Conservation (phyloP, 2,797 vertebrate genomes). For the Spheniscus humboldti region DNA sequence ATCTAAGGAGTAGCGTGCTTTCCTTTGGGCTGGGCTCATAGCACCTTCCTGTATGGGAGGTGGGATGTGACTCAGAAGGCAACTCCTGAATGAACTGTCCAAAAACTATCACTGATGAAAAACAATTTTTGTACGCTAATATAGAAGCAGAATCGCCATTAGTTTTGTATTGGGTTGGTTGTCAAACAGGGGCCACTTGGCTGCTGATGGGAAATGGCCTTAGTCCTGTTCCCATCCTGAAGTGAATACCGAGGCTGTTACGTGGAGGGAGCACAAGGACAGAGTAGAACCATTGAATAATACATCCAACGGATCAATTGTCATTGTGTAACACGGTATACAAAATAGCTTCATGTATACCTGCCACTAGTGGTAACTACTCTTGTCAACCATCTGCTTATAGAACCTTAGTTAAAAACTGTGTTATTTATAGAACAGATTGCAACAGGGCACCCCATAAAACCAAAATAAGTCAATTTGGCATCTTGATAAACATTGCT, state of each 20-base stretch:
- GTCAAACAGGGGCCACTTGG: neutral
- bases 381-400: neutral
- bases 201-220: neutral
- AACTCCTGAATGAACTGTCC: neutral
- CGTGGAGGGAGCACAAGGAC: fast-evolving
- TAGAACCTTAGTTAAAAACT: neutral
- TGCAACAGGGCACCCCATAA: neutral
- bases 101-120: neutral
- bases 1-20: neutral
- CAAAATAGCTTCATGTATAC: neutral
- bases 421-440: neutral
- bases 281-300: neutral
- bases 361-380: neutral
- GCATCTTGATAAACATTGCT: neutral
- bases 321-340: fast-evolving
- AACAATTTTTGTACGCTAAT: neutral
- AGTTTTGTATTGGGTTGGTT: neutral
- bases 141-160: neutral
- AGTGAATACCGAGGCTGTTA: fast-evolving
- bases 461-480: neutral
- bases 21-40: neutral
- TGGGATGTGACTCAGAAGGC: neutral
- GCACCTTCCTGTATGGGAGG: neutral
- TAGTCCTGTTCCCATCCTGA: neutral
- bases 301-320: fast-evolving